Evolutionary conservation across 2,797 vertebrate species (phyloP).

Genomic region (Crenichthys baileyi): DNA sequence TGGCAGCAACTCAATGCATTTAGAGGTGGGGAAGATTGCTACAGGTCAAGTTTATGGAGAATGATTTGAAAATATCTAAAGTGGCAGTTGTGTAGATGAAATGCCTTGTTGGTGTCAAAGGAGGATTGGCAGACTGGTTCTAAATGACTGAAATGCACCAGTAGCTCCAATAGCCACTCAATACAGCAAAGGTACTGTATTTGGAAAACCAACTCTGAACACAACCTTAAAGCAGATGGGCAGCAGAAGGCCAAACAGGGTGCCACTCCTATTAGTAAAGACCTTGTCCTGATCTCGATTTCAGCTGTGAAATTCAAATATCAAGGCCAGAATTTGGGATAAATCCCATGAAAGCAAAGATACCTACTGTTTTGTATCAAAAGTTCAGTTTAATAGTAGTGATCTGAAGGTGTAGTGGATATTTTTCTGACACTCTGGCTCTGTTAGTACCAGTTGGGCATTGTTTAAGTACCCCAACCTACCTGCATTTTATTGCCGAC

Average conservation of each 20-base stretch:
- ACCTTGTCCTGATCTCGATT: background rate
- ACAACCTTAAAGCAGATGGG: background rate
- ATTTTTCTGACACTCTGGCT: background rate
- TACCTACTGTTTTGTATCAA: background rate
- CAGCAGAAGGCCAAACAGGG: background rate
- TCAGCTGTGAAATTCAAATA: background rate
- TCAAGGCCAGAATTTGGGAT: background rate
- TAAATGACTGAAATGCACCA: background rate
- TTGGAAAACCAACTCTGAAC: background rate
- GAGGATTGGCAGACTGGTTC: background rate
- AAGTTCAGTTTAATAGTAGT: background rate
- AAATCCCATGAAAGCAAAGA: background rate
- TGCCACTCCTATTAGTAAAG: background rate
- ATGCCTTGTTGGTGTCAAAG: background rate
- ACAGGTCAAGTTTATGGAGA: background rate
- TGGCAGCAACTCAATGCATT: background rate
- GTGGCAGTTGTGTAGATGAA: background rate
- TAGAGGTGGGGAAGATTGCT: background rate
- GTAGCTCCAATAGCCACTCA: background rate
- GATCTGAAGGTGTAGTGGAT: background rate
- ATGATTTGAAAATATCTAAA: background rate
- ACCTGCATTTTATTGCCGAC: background rate
- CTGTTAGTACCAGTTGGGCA: background rate
- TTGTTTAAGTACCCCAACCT: background rate
- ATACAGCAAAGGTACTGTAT: background rate